Percentiles rank a stretch among this genome's conserved stretches.
Conservation (phyloP, 2,888 invertebrate genomes). For the Drosophila robusta region DNA sequence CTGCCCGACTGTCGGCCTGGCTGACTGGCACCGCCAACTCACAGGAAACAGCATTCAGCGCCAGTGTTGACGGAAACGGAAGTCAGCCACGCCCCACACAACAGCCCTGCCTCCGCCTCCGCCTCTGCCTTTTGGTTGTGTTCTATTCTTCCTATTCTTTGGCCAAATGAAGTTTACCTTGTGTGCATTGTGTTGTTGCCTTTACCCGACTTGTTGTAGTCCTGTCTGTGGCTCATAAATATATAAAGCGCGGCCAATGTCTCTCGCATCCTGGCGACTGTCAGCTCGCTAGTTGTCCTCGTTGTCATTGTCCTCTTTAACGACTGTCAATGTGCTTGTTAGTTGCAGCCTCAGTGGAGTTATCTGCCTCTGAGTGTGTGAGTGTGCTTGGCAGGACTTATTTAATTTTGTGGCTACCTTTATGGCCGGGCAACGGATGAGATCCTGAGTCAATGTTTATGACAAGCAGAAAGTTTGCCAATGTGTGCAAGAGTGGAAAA, state of each 20-base stretch:
- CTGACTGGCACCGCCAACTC: constrained; percentile 1
- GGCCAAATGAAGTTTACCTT: constrained; percentile 36
- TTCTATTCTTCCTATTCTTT: constrained; percentile 22
- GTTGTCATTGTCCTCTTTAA: constrained; percentile 41
- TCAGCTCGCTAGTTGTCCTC: constrained; percentile 10
- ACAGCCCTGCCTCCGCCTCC: neutral
- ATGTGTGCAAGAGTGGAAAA: neutral
- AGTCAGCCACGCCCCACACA: constrained; percentile 37
- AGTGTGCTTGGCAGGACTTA: constrained; percentile 27
- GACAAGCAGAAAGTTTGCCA: constrained; percentile 22
- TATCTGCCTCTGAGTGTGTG: neutral
- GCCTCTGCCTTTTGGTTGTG: constrained; percentile 15
- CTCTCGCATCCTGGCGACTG: constrained; percentile 24
- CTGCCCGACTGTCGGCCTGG: constrained; percentile 36
- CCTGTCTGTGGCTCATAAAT: constrained; percentile 37
- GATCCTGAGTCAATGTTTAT: constrained; percentile 16
- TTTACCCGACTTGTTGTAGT: constrained; percentile 15
- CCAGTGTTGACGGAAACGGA: constrained; percentile 67
- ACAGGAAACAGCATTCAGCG: constrained; percentile 55
- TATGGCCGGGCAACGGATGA: constrained; percentile 22
- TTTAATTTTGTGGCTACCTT: constrained; percentile 46
- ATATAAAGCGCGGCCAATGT: constrained; percentile 44
- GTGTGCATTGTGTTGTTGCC: constrained; percentile 22
- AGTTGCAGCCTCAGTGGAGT: constrained; percentile 21
- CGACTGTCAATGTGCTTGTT: constrained; percentile 49